Conservation (phyloP, 2,888 invertebrate species). For the Drosophila barbarae region DNA sequence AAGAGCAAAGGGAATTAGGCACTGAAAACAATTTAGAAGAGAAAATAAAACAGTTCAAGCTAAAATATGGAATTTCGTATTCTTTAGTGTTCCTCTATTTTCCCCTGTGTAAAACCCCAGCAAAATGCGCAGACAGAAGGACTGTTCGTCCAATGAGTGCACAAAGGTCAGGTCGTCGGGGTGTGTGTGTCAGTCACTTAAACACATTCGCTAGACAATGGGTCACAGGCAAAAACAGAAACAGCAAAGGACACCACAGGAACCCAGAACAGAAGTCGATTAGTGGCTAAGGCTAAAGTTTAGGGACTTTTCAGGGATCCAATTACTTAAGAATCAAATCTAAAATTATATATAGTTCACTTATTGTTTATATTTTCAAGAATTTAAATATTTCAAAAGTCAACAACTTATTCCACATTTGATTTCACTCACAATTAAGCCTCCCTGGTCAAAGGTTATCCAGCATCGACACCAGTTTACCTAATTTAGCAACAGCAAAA, state of each 20-base stretch:
- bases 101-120: neutral
- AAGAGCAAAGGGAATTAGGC: constrained; percentile 3
- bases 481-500: neutral
- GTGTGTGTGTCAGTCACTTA: constrained; percentile 27
- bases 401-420: neutral
- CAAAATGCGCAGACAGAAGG: constrained; percentile 6
- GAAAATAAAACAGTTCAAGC: too few species aligned
- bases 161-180: constrained; percentile 30
- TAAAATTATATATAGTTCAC: too few species aligned
- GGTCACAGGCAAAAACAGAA: constrained; percentile 3
- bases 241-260: neutral
- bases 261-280: neutral
- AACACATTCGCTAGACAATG: constrained; percentile 17
- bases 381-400: neutral
- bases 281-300: neutral
- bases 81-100: neutral
- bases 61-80: neutral
- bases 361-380: too few species aligned
- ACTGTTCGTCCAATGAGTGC: constrained; percentile 5
- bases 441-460: neutral
- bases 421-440: neutral
- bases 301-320: neutral
- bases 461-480: constrained; percentile 4
- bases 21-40: neutral
- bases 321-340: neutral